Conservation (phyloP, 2,888 invertebrate genomes). For the Resseliella maxima region DNA sequence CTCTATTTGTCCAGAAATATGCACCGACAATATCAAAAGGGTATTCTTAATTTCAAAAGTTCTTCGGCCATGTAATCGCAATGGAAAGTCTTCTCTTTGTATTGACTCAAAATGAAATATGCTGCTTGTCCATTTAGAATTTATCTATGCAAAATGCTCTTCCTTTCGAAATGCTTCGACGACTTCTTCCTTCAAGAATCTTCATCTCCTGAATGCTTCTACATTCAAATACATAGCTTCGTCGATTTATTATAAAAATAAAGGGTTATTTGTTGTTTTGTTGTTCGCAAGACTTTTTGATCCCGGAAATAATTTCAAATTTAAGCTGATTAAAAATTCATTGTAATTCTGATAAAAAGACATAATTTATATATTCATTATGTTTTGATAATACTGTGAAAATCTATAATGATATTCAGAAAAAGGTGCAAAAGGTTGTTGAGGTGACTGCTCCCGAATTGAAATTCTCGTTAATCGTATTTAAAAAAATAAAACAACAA, state of each 20-base stretch:
- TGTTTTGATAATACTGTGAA: neutral
- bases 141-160: too few species aligned
- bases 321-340: conserved; percentile 35
- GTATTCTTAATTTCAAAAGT: neutral
- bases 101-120: too few species aligned
- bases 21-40: neutral
- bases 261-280: too few species aligned
- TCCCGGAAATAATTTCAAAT: neutral
- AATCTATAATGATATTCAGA: conserved; percentile 21
- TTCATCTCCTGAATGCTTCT: too few species aligned
- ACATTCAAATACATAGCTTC: too few species aligned
- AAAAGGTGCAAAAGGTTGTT: neutral
- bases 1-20: neutral
- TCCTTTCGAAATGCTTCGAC: too few species aligned
- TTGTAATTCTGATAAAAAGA: neutral
- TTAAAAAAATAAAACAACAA: neutral
- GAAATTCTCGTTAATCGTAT: conserved; percentile 1
- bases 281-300: neutral
- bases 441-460: neutral
- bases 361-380: conserved; percentile 29
- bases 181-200: too few species aligned
- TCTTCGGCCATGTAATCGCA: neutral
- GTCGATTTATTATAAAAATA: too few species aligned
- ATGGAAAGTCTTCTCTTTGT: too few species aligned
- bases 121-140: too few species aligned